Conservation (phyloP, 2,797 vertebrate species). For the Threskiornis aethiopicus region DNA sequence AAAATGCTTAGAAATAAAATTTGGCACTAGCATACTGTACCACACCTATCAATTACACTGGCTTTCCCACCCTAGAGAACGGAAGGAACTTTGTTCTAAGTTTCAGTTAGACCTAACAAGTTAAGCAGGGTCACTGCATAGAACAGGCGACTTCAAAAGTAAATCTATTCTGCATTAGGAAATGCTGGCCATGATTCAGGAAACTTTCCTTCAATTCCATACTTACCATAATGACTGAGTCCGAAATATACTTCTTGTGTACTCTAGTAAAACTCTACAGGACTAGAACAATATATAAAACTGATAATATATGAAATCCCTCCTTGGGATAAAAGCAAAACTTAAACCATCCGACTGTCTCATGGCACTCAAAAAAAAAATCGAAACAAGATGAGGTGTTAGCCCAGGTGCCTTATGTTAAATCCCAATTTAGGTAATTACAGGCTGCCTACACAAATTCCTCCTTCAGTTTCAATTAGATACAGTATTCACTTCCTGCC, state of each 20-base stretch:
- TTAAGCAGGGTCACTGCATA: not conserved
- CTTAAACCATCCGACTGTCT: not conserved
- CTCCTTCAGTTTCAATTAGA: not conserved
- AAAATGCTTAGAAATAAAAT: not conserved
- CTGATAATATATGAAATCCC: not conserved
- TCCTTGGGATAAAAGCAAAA: not conserved
- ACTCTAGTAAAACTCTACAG: not conserved
- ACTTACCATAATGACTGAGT: fast-evolving
- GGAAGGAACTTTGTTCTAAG: not conserved
- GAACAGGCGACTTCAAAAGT: not conserved
- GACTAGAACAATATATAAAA: not conserved
- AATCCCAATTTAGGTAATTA: conserved; percentile 25
- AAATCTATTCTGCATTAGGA: not conserved
- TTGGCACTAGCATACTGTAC: not conserved
- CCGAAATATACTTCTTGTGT: not conserved
- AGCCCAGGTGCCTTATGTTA: not conserved
- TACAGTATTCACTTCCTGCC: conserved; percentile 38
- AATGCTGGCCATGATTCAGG: not conserved
- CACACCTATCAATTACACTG: not conserved
- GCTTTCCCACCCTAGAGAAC: not conserved
- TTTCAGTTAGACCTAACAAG: not conserved
- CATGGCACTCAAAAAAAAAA: not conserved
- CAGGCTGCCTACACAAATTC: not conserved
- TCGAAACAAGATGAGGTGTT: not conserved
- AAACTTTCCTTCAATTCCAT: not conserved